Conservation (phyloP, 2,797 vertebrate genomes). For the Chloroceryle inda region DNA sequence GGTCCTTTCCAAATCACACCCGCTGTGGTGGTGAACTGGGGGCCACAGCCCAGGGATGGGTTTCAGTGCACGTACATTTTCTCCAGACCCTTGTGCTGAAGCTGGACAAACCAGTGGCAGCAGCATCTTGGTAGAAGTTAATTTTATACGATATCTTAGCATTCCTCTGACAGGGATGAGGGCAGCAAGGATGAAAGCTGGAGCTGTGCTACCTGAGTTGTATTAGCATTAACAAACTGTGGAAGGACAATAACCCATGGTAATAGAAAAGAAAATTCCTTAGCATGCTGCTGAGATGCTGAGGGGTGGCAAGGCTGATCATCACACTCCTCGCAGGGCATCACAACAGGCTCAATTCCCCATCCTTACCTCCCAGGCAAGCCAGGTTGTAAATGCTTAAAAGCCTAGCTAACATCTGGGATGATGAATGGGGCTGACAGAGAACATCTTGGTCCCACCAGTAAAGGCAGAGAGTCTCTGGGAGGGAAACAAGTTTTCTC, state of each 20-base stretch:
- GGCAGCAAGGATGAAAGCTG: neutral
- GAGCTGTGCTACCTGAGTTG: neutral
- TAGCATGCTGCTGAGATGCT: neutral
- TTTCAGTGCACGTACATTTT: too few species aligned
- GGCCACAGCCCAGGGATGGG: fast-evolving
- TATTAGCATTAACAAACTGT: neutral
- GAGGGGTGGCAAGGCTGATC: neutral
- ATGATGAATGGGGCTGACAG: neutral
- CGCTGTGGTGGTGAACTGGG: neutral
- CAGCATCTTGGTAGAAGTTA: neutral
- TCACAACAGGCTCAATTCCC: neutral
- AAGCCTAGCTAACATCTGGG: neutral
- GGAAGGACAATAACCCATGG: neutral
- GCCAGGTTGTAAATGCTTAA: fast-evolving
- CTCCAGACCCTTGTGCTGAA: neutral
- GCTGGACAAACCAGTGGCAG: neutral
- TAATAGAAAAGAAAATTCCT: neutral
- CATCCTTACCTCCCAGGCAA: neutral
- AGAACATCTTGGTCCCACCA: neutral
- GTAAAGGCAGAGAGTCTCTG: neutral
- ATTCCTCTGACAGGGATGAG: neutral
- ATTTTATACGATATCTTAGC: neutral
- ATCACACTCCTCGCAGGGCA: neutral
- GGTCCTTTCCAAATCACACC: neutral
- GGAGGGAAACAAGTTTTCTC: neutral